A percentile compares a stretch with the other conserved stretches of the same genome.
These are phyloP conservation scores for Cyclopterus lumpus DNA, from an alignment of 2,797 vertebrate genomes.

Conservation along the genomic window DNA sequence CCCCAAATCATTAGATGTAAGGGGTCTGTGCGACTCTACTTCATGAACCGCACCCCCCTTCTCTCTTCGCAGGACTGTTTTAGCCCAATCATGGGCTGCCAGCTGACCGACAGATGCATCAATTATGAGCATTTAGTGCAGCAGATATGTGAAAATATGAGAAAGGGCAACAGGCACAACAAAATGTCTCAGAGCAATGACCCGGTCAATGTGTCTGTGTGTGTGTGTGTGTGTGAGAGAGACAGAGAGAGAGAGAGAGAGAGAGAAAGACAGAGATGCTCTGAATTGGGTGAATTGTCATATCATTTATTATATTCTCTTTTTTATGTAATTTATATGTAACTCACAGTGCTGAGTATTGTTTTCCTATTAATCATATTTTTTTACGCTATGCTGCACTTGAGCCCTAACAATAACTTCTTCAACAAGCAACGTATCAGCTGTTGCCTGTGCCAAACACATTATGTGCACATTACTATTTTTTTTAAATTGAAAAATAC, in stretches of 20 bases:
- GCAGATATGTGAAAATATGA: constrained; percentile 84
- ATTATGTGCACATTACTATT: background rate
- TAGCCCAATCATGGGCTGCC: constrained; percentile 88
- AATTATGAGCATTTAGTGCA: constrained; percentile 91
- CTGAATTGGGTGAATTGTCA: background rate
- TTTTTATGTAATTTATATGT: background rate
- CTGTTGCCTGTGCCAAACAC: constrained; percentile 12
- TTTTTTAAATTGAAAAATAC: background rate
- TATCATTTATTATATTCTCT: background rate
- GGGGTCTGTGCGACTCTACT: constrained; percentile 68
- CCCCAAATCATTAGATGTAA: constrained; percentile 76
- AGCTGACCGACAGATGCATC: constrained; percentile 92
- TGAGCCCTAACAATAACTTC: constrained; percentile 17
- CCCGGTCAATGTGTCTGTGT: constrained; percentile 54
- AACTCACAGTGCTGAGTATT: background rate
- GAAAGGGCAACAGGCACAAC: constrained; percentile 85
- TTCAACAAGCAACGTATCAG: constrained; percentile 7
- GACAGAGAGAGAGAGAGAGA: constrained; percentile 4
- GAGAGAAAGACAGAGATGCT: background rate
- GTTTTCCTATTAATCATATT: background rate
- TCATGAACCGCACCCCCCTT: constrained; percentile 22
- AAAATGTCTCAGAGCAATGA: constrained; percentile 70
- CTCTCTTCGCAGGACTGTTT: constrained; percentile 61
- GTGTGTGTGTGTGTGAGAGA: constrained; percentile 22
- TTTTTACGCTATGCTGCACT: background rate